A percentile compares a stretch with the other conserved stretches of the same genome.
Evolutionary conservation across 2,113 vertebrate genomes (phyloP).

Genomic region (Equus quagga): DNA sequence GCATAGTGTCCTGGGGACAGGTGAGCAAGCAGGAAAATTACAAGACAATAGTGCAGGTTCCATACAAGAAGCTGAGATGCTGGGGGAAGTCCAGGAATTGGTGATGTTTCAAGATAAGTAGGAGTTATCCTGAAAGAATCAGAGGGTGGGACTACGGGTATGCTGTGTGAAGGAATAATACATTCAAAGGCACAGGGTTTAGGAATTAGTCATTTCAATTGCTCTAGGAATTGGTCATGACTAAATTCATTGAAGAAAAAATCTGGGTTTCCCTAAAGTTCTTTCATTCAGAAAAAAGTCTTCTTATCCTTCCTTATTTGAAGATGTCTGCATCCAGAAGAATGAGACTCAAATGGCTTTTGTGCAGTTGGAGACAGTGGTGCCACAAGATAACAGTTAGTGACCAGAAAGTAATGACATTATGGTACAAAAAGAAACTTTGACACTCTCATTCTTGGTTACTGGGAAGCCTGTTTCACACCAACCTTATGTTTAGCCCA

Average conservation of each 20-base stretch:
- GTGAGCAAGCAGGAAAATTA: neutral
- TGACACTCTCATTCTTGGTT: neutral
- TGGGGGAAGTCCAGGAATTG: neutral
- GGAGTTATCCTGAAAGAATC: neutral
- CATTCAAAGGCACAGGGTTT: neutral
- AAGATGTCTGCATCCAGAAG: neutral
- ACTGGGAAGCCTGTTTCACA: neutral
- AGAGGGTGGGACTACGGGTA: no score
- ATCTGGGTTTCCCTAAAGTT: neutral
- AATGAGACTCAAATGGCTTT: neutral
- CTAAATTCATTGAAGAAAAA: neutral
- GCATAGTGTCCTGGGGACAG: neutral
- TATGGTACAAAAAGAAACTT: neutral
- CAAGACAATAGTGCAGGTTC: neutral
- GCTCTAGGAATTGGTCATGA: neutral
- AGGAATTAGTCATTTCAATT: neutral
- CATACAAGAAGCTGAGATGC: neutral
- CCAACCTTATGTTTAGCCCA: neutral
- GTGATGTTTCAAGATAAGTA: neutral
- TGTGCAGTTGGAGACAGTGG: neutral
- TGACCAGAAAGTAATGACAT: neutral
- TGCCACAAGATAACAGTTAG: neutral
- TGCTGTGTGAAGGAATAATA: neutral
- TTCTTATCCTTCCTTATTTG: neutral
- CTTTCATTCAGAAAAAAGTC: neutral